Percentiles rank a stretch among this genome's conserved stretches.
Evolutionary conservation across 2,797 vertebrate species (phyloP).

Genomic region (Eulemur rubriventer): DNA sequence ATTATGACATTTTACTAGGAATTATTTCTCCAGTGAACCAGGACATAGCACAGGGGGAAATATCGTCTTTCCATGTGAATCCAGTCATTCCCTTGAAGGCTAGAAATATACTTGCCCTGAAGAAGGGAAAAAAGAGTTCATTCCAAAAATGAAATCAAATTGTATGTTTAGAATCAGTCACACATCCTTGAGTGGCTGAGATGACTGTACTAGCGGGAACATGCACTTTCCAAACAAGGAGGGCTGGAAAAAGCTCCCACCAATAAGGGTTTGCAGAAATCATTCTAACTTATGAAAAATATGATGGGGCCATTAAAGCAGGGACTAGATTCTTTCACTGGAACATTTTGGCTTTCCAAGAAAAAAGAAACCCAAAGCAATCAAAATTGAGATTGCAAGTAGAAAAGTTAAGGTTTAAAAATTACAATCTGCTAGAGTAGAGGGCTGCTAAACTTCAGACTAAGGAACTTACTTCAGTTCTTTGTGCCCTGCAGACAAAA

Average conservation of each 20-base stretch:
- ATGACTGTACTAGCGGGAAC: not conserved
- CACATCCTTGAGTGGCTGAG: not conserved
- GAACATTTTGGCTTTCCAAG: not conserved
- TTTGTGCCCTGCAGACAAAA: not conserved
- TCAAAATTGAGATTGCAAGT: not conserved
- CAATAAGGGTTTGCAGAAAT: not conserved
- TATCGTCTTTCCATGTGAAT: not conserved
- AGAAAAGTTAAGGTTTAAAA: not conserved
- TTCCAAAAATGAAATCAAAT: constrained; percentile 29
- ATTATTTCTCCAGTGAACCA: constrained; percentile 39
- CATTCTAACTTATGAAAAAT: not conserved
- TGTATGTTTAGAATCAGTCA: not conserved
- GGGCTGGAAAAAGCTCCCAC: not conserved
- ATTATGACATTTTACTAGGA: constrained; percentile 27
- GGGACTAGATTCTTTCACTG: not conserved
- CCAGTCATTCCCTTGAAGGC: constrained; percentile 4
- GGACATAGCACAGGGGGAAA: not conserved
- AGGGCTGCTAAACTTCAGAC: not conserved
- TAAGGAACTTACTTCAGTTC: not conserved
- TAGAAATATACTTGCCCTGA: constrained; percentile 2
- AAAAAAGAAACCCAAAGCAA: constrained; percentile 3
- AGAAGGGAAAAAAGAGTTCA: not conserved
- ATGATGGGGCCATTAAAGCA: not conserved
- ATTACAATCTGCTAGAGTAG: not conserved
- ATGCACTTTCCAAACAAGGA: not conserved